Percentiles rank a stretch among this genome's conserved stretches.
These are phyloP conservation scores for Pelvicachromis taeniatus DNA, from an alignment of 2,113 vertebrate genomes.

Conservation along the genomic window DNA sequence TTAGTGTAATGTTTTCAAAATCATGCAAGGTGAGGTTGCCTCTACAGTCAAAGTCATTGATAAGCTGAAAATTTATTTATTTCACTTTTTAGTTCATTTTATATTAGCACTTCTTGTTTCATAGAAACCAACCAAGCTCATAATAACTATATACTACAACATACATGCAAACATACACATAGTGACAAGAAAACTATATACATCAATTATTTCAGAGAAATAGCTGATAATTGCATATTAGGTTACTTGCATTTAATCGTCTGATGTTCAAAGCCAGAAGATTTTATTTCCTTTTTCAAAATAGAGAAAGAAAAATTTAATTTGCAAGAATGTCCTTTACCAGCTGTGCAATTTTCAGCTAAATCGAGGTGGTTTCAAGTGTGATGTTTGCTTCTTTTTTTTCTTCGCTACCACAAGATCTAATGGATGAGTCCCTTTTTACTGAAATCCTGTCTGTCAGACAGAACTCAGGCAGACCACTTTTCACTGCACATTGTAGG, in stretches of 20 bases:
- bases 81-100: too few relatives aligned
- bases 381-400: neutral
- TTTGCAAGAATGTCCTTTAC: neutral
- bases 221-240: neutral
- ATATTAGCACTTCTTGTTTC: too few relatives aligned
- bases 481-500: slow-evolving; percentile 11
- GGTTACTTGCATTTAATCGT: neutral
- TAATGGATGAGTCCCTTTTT: slow-evolving; percentile 20
- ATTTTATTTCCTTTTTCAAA: neutral
- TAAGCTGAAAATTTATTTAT: too few relatives aligned
- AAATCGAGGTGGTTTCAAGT: slow-evolving; percentile 21
- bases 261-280: neutral
- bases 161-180: too few relatives aligned
- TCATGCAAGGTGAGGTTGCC: too few relatives aligned
- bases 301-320: neutral
- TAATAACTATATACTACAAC: too few relatives aligned
- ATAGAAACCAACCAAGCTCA: too few relatives aligned
- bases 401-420: neutral
- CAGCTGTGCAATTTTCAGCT: neutral
- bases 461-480: neutral
- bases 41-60: too few relatives aligned
- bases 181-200: neutral
- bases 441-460: slow-evolving; percentile 7
- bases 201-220: neutral
- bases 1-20: too few relatives aligned